These are phyloP conservation scores for Ornithoptera alexandrae DNA, from an alignment of 2,888 invertebrate genomes.

Conservation along the genomic window DNA sequence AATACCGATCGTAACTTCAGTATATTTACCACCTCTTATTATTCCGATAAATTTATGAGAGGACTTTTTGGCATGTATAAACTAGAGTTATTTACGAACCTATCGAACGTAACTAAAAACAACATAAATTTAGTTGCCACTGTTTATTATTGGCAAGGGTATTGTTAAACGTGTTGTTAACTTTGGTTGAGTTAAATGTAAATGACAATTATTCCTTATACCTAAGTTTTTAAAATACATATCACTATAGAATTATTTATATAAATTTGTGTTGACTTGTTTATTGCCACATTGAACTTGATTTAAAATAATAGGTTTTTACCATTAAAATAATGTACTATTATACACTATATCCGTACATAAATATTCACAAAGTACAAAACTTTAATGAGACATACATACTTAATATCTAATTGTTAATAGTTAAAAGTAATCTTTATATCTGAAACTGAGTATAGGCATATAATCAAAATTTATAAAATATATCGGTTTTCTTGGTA, in stretches of 20 bases:
- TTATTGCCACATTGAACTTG: too few species aligned
- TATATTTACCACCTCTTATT: not conserved
- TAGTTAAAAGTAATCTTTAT: not conserved
- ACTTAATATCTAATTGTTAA: not conserved
- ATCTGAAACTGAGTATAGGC: not conserved
- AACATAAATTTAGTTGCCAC: not conserved
- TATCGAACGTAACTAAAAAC: not conserved
- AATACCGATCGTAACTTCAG: slow-evolving; percentile 10
- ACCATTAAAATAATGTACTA: too few species aligned
- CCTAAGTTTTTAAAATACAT: too few species aligned
- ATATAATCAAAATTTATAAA: slow-evolving; percentile 18
- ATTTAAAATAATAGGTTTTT: too few species aligned
- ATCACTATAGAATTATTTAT: too few species aligned
- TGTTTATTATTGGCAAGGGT: not conserved
- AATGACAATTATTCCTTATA: too few species aligned
- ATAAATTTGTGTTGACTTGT: too few species aligned
- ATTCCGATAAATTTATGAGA: not conserved
- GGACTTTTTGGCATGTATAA: too few species aligned
- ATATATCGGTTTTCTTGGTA: slow-evolving; percentile 13
- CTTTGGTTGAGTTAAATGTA: too few species aligned
- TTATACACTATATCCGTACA: too few species aligned
- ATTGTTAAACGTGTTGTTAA: not conserved
- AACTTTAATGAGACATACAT: too few species aligned
- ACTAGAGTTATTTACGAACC: not conserved
- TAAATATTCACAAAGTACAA: too few species aligned